Conservation (phyloP, 2,797 vertebrate species). For the Acanthiza pusilla region DNA sequence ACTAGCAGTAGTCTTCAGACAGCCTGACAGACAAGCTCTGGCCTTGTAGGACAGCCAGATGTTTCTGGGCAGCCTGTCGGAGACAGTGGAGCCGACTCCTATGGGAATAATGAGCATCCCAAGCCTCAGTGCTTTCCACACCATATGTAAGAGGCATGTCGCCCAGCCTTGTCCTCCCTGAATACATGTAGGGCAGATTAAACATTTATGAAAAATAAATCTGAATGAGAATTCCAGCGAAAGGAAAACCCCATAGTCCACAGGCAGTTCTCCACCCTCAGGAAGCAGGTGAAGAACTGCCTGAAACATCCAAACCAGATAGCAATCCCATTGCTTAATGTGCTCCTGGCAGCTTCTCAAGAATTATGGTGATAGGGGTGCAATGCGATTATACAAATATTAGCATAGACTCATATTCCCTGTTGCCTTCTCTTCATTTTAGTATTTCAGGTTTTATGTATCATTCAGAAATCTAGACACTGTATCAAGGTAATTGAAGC, state of each 20-base stretch:
- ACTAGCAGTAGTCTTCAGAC: conserved; percentile 63
- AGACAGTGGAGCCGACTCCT: not conserved
- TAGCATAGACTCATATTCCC: not conserved
- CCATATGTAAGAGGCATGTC: conserved; percentile 37
- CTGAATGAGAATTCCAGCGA: conserved; percentile 27
- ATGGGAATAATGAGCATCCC: not conserved
- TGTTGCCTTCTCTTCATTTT: not conserved
- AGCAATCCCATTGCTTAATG: not conserved
- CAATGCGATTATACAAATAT: not conserved
- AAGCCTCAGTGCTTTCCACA: conserved; percentile 30
- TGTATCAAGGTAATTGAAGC: not conserved
- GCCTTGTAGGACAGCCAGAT: conserved; percentile 46
- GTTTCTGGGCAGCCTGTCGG: conserved; percentile 31
- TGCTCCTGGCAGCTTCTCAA: not conserved
- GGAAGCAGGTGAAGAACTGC: conserved; percentile 8
- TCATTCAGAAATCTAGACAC: not conserved
- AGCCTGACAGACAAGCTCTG: conserved; percentile 38
- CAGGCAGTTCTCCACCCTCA: conserved; percentile 20
- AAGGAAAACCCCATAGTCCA: not conserved
- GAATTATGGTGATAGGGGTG: not conserved
- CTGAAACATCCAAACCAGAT: not conserved
- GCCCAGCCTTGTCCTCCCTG: conserved; percentile 29
- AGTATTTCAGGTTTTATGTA: not conserved
- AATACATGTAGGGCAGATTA: conserved; percentile 17
- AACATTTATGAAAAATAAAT: conserved; percentile 32